Percentiles rank a stretch among this genome's conserved stretches.
phyloP scores from a whole-genome alignment of 2,113 vertebrate genomes.

The Ochotona curzoniae region DNA sequence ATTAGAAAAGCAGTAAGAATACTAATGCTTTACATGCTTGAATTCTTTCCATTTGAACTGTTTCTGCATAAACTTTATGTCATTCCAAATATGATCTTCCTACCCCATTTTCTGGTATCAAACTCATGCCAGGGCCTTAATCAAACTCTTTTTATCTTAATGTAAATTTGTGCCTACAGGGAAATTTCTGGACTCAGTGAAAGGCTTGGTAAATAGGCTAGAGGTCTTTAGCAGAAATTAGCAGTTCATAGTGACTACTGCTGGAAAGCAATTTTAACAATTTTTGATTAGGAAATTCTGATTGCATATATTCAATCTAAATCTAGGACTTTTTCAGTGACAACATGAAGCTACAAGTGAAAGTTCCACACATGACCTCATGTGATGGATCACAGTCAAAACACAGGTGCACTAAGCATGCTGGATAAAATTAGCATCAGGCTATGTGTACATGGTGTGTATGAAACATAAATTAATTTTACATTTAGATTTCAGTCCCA shows the following conservation, averaged over 20 bases:
- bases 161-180: background rate
- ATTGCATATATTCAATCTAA: too few relatives aligned
- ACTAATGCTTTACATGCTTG: background rate
- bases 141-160: background rate
- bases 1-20: constrained; percentile 19
- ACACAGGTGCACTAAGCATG: too few relatives aligned
- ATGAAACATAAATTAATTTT: too few relatives aligned
- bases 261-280: background rate
- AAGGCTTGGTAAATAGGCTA: background rate
- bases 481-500: too few relatives aligned
- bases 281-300: background rate
- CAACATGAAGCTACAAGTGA: too few relatives aligned
- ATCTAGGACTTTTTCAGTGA: too few relatives aligned
- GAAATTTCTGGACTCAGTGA: background rate
- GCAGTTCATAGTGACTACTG: background rate
- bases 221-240: background rate
- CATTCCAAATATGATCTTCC: background rate
- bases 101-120: too few relatives aligned
- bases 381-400: too few relatives aligned
- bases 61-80: background rate
- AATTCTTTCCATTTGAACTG: constrained; percentile 10
- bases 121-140: background rate
- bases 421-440: too few relatives aligned
- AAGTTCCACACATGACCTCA: too few relatives aligned
- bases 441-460: too few relatives aligned